A percentile compares a stretch with the other conserved stretches of the same genome.
phyloP scores from a whole-genome alignment of 2,113 vertebrate species.

The Raja brachyura region DNA sequence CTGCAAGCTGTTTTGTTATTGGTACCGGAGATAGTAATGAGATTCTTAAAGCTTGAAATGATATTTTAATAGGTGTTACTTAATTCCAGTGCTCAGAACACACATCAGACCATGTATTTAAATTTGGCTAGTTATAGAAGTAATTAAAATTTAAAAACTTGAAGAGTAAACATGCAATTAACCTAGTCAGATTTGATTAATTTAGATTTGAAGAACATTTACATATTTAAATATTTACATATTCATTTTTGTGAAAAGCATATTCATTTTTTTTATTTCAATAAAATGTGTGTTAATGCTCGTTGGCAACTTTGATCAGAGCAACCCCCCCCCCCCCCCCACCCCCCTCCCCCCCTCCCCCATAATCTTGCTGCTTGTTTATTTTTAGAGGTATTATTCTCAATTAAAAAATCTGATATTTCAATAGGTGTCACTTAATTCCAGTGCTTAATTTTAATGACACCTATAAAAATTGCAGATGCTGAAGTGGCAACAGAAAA shows the following conservation, averaged over 20 bases:
- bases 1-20: conserved; percentile 62
- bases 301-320: not conserved
- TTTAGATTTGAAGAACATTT: conserved; percentile 35
- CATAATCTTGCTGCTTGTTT: not conserved
- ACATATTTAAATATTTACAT: conserved; percentile 39
- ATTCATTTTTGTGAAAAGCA: not conserved
- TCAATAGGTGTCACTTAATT: too few relatives aligned
- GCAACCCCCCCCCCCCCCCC: too few relatives aligned
- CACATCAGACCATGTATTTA: conserved; percentile 41
- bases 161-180: conserved; percentile 38
- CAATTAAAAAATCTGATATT: not conserved
- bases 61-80: conserved; percentile 97
- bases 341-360: too few relatives aligned
- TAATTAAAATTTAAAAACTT: conserved; percentile 39
- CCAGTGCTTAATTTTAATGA: too few relatives aligned
- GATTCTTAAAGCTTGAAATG: conserved; percentile 96
- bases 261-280: not conserved
- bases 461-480: too few relatives aligned
- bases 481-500: too few relatives aligned
- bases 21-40: conserved; percentile 87
- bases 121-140: conserved; percentile 13
- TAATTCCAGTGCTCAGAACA: conserved; percentile 63
- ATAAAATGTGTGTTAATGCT: not conserved
- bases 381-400: not conserved
- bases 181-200: conserved; percentile 38